These are phyloP conservation scores for Eublepharis macularius DNA, from an alignment of 2,113 vertebrate species.

Conservation along the genomic window DNA sequence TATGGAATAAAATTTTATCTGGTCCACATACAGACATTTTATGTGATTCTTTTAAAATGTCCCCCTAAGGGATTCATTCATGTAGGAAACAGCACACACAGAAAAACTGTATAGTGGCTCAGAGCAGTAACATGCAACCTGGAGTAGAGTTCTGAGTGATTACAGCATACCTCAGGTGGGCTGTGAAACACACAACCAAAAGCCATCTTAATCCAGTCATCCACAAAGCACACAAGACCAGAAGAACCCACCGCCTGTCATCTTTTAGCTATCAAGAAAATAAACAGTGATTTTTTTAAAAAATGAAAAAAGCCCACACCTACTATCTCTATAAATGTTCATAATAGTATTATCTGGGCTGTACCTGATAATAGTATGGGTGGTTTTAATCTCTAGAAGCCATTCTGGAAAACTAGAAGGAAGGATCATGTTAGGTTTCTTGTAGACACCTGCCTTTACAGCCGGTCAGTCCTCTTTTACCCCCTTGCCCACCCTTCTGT, in stretches of 20 bases:
- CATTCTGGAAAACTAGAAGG: slow-evolving; percentile 27
- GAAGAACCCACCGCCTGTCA: slow-evolving; percentile 51
- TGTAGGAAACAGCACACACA: slow-evolving; percentile 34
- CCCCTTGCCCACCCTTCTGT: not conserved
- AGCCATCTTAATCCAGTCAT: slow-evolving; percentile 51
- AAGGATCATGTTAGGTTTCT: slow-evolving; percentile 11
- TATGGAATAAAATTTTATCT: slow-evolving; percentile 37
- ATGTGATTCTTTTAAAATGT: not conserved
- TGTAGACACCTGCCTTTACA: too few species aligned
- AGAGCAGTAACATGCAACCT: slow-evolving; percentile 41
- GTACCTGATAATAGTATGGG: slow-evolving; percentile 41
- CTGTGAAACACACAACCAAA: slow-evolving; percentile 43
- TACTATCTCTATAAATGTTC: slow-evolving; percentile 26
- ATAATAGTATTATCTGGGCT: slow-evolving; percentile 39
- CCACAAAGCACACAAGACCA: slow-evolving; percentile 48
- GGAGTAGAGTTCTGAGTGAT: slow-evolving; percentile 47
- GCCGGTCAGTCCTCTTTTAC: too few species aligned
- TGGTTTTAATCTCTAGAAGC: slow-evolving; percentile 52
- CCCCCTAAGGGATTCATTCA: slow-evolving; percentile 58
- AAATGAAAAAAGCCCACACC: slow-evolving; percentile 13
- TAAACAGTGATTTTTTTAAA: slow-evolving; percentile 49
- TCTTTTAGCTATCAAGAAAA: slow-evolving; percentile 50
- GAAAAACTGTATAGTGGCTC: slow-evolving; percentile 47
- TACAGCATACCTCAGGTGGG: slow-evolving; percentile 55
- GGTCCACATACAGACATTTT: slow-evolving; percentile 29